Conservation (phyloP, 2,113 vertebrate genomes). For the Puntigrus tetrazona region DNA sequence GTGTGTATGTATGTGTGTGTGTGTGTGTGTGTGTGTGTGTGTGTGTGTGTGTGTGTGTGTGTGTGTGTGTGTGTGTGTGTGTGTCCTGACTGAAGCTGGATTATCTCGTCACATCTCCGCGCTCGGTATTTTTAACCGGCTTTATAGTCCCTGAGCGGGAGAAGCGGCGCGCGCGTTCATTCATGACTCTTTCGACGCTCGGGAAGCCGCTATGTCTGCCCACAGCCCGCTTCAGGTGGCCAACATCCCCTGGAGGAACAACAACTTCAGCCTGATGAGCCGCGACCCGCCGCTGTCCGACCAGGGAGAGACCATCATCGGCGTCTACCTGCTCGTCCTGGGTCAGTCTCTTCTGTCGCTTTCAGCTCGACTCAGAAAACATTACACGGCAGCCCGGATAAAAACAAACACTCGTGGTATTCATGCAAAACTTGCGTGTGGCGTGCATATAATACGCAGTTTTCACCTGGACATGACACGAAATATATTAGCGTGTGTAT, state of each 20-base stretch:
- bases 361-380: too few relatives aligned
- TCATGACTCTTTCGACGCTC: conserved; percentile 42
- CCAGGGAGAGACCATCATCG: conserved; percentile 82
- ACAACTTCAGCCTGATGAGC: conserved; percentile 79
- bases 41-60: background rate
- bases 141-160: background rate
- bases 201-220: conserved; percentile 68
- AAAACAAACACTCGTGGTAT: too few relatives aligned
- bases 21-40: background rate
- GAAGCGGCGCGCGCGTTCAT: conserved; percentile 3
- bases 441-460: too few relatives aligned
- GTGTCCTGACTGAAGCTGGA: conserved; percentile 1
- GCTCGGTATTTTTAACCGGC: conserved; percentile 37
- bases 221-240: conserved; percentile 73
- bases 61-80: background rate
- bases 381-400: too few relatives aligned
- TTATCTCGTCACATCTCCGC: background rate
- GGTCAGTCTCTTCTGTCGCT: too few relatives aligned
- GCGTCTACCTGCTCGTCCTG: conserved; percentile 77
- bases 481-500: too few relatives aligned
- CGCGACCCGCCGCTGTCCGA: conserved; percentile 78
- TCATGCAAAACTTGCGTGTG: too few relatives aligned
- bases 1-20: background rate
- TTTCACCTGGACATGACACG: too few relatives aligned
- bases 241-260: conserved; percentile 85